phyloP scores from a whole-genome alignment of 2,113 vertebrate species.

The Panurus biarmicus region DNA sequence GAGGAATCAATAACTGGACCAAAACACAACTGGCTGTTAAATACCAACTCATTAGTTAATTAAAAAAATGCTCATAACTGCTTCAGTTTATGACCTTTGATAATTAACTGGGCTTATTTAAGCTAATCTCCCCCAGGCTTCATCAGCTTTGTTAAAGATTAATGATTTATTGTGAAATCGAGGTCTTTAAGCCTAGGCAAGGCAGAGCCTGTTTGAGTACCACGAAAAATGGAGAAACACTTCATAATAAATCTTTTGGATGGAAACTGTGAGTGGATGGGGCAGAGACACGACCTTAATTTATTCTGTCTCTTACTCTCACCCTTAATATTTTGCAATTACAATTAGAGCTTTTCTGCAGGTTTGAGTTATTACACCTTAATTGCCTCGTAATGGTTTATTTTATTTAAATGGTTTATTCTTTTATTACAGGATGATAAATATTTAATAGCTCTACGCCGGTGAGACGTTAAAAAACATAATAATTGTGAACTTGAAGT shows the following conservation, averaged over 20 bases:
- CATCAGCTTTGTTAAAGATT: slow-evolving; percentile 47
- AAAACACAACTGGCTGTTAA: slow-evolving; percentile 35
- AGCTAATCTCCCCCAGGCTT: slow-evolving; percentile 42
- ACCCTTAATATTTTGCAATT: slow-evolving; percentile 32
- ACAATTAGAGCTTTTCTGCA: neutral
- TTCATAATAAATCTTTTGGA: slow-evolving; percentile 46
- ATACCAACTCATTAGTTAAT: slow-evolving; percentile 62
- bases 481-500: neutral
- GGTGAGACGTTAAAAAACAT: neutral
- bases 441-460: neutral
- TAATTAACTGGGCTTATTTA: slow-evolving; percentile 65
- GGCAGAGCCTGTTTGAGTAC: neutral
- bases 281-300: slow-evolving; percentile 36
- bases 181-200: slow-evolving; percentile 28
- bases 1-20: slow-evolving; percentile 45
- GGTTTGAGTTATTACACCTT: neutral
- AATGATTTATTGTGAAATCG: slow-evolving; percentile 49
- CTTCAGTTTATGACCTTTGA: slow-evolving; percentile 60
- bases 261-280: slow-evolving; percentile 16
- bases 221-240: neutral
- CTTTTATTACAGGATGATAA: neutral
- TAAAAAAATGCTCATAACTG: slow-evolving; percentile 32
- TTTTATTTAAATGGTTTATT: slow-evolving; percentile 3
- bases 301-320: neutral
- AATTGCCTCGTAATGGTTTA: slow-evolving; percentile 3